Evolutionary conservation across 2,888 invertebrate genomes (phyloP), one percentile per base, ranked within the genome.

Genomic region (Epistrophella euchroma): DNA sequence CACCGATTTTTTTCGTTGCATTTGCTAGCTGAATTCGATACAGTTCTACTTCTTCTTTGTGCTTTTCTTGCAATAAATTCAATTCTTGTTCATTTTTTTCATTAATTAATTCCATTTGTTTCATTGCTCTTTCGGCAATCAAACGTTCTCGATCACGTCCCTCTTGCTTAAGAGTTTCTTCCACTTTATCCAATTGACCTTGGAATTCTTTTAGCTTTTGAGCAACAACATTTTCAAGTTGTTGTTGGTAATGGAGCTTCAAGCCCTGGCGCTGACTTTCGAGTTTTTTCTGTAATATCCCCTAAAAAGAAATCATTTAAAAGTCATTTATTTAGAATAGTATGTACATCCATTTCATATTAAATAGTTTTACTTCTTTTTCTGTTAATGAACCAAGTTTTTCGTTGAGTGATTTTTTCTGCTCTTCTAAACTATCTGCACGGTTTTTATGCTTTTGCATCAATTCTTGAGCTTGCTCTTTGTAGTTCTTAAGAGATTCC

Each of bases 121-220:
- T 94, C 15, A 96, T 95, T 43, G 95, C 96, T 0, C 95, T 94
- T 89, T 96, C 96, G 0, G 96, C 94, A 40, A 96, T 94, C 0
- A 94, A 93, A 56, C 94, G 92, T 91, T 97, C 96, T 68, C 95
- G 94, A 40, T 93, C 94, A 55, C 95, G 93, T 1, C 95, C 93
- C 89, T 96, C 96, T 0, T 93, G 92, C 85, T 95, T 94, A 89
- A 96, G 93, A 47, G 94, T 94, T 25, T 93, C 93, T 91, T 96
- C 96, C 0, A 95, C 95, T 43, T 93, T 92, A 88, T 97, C 96
- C 43, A 97, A 92, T 90, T 97, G 96, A 1, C 92, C 92, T 90
- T 96, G 95, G 89, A 97, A 97, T 91, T 97, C 97, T 88, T 94
- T 94, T 78, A 97, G 93, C 90, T 97, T 97, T 73, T 94, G 94